A percentile compares a stretch with the other conserved stretches of the same genome.
Conservation (phyloP, 2,888 invertebrate genomes). For the Harpagoxenus sublaevis region DNA sequence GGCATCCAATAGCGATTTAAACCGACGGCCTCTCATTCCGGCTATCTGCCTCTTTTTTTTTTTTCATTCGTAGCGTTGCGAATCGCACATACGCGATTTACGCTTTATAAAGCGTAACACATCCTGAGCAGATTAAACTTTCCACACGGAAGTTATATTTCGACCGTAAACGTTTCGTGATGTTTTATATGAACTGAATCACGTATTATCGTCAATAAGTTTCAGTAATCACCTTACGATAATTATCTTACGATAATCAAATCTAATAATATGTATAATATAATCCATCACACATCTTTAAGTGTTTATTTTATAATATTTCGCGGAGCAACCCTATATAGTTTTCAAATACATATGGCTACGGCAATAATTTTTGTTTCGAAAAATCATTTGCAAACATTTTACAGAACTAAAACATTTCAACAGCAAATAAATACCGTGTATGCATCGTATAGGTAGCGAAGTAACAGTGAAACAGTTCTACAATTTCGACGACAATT, state of each 20-base stretch:
- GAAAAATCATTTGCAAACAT: background rate
- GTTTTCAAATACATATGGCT: background rate
- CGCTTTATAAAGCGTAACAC: conserved; percentile 31
- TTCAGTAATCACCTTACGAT: background rate
- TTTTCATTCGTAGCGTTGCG: background rate
- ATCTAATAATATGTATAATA: background rate
- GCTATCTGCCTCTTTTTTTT: conserved; percentile 5
- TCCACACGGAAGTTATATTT: conserved; percentile 46
- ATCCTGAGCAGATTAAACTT: conserved; percentile 30
- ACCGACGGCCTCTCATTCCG: background rate
- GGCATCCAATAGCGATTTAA: conserved; percentile 37
- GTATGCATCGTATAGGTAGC: background rate
- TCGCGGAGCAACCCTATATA: background rate
- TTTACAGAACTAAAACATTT: background rate
- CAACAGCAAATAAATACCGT: background rate
- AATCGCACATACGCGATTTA: conserved; percentile 31
- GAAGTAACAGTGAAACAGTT: background rate
- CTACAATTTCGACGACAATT: background rate
- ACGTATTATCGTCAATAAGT: background rate
- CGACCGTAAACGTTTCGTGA: conserved; percentile 20
- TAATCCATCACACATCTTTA: background rate
- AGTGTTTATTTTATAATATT: background rate
- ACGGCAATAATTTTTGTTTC: background rate
- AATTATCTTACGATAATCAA: background rate
- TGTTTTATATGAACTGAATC: background rate